Base-by-base conservation (phyloP, 2,797 vertebrate species). In the Rhinophrynus dorsalis region DNA sequence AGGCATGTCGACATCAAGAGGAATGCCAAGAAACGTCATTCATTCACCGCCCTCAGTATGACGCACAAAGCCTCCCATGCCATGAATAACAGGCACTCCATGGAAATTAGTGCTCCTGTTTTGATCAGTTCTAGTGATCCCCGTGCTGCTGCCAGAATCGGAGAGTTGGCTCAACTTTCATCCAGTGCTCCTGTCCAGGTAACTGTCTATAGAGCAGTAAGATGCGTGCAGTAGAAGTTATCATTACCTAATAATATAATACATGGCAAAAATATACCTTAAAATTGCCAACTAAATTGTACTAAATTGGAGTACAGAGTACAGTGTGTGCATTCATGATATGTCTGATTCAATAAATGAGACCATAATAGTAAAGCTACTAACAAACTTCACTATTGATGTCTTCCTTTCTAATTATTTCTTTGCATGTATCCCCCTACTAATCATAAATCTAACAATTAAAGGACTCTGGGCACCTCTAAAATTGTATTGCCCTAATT, bases 121-220 rank as follows among this genome's bases (percentile, higher is more conserved):
- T 91, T 99, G 77, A 98, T 99, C 90, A 97, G 96, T 84, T 98
- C 97, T 73, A 99, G 96, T 0, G 95, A 99, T 78, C 96, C 97
- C 0, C 90, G 95, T 45, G 95, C 97, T 0, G 94, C 94, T 0
- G 94, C 96, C 76, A 95, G 95, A 81, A 98, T 98, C 0, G 86
- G 87, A n/a, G 93, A 92, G 45, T 81, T 90, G 59, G 74, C 78
- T 6, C 91, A 92, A 74, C 88, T 93, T 74, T 92, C 93, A 56
- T 91, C 91, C 79, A 85, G 92, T 0, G 86, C 88, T 29, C 90
- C 92, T 0, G 48, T 90, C 74, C 93, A 94, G 92, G 93, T 94
- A 86, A 83, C 47, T 69, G 55, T 69, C 60, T 74, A 24, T 38
- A 64, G 52, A 73, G 47, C 33, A 58, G 61, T 45, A 27, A 58